A percentile compares a stretch with the other conserved stretches of the same genome.
phyloP scores from a whole-genome alignment of 37 sponge, comb jelly and placozoan genomes.

The Geodia barretti region DNA sequence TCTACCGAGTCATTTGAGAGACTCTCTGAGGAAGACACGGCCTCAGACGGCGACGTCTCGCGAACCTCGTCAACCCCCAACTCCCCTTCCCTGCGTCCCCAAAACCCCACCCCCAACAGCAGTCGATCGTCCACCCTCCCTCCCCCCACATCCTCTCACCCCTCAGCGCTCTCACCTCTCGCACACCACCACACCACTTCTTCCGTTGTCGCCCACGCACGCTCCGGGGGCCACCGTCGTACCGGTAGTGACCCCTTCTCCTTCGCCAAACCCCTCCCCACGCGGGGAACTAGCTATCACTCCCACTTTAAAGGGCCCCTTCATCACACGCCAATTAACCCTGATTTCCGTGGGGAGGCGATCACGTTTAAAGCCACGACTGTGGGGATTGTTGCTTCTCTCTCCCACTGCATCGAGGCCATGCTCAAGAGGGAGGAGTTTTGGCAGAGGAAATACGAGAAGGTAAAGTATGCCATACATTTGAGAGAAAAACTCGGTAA shows the following conservation, averaged over 20 bases:
- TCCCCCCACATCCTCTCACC: slow-evolving; percentile 23
- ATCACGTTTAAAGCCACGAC: slow-evolving; percentile 95
- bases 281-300: slow-evolving; percentile 1
- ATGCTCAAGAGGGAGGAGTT: slow-evolving; percentile 80
- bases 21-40: slow-evolving; percentile 37
- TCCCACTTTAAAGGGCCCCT: slow-evolving; percentile 8
- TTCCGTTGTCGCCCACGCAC: slow-evolving; percentile 28
- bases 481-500: too few species aligned
- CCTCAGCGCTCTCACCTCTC: slow-evolving; percentile 10
- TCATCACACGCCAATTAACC: not conserved
- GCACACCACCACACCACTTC: slow-evolving; percentile 37
- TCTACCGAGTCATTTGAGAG: slow-evolving; percentile 52
- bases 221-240: slow-evolving; percentile 66
- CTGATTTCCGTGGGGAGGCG: slow-evolving; percentile 81
- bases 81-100: not conserved
- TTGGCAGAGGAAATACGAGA: slow-evolving; percentile 85
- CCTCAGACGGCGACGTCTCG: not conserved
- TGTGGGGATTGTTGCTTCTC: slow-evolving; percentile 74
- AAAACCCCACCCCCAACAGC: not conserved
- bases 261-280: slow-evolving; percentile 10
- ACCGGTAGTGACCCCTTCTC: slow-evolving; percentile 83
- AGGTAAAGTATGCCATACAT: slow-evolving; percentile 68
- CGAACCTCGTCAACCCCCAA: not conserved
- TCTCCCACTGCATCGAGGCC: slow-evolving; percentile 79
- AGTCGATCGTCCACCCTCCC: slow-evolving; percentile 15